Conservation (phyloP, 1,140 invertebrate species). For the Gonatopus flavifemur region DNA sequence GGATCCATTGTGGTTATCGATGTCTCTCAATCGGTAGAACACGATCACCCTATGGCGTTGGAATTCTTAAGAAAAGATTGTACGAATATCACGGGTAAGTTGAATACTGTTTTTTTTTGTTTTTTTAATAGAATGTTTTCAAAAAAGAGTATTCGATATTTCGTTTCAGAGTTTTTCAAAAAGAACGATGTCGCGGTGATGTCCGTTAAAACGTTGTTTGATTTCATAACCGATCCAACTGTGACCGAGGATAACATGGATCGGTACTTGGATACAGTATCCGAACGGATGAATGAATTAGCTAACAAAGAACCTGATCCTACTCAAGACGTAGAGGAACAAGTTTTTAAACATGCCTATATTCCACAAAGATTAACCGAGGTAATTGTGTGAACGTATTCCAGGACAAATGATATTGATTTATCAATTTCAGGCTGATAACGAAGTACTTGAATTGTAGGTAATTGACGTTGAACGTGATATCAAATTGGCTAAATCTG, state of each 20-base stretch:
- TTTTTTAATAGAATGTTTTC: not conserved
- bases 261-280: slow-evolving; percentile 72
- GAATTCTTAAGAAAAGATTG: slow-evolving; percentile 95
- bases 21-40: slow-evolving; percentile 97
- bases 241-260: slow-evolving; percentile 84
- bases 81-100: slow-evolving; percentile 78
- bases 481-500: slow-evolving; percentile 75
- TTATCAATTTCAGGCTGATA: not conserved
- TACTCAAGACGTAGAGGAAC: slow-evolving; percentile 76
- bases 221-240: slow-evolving; percentile 91
- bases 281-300: slow-evolving; percentile 65
- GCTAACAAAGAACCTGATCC: slow-evolving; percentile 65
- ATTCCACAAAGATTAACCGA: slow-evolving; percentile 94
- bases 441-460: slow-evolving; percentile 49
- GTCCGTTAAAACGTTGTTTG: slow-evolving; percentile 89
- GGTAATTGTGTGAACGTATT: slow-evolving; percentile 57
- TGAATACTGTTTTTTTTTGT: not conserved
- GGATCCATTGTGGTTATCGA: slow-evolving; percentile 90
- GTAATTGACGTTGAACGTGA: slow-evolving; percentile 90
- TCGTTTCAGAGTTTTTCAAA: slow-evolving; percentile 82
- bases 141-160: not conserved
- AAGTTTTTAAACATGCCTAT: slow-evolving; percentile 92
- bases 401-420: slow-evolving; percentile 2
- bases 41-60: slow-evolving; percentile 93
- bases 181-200: slow-evolving; percentile 88